Conservation (phyloP, 2,888 invertebrate genomes). For the Himalopsyche tibetana region DNA sequence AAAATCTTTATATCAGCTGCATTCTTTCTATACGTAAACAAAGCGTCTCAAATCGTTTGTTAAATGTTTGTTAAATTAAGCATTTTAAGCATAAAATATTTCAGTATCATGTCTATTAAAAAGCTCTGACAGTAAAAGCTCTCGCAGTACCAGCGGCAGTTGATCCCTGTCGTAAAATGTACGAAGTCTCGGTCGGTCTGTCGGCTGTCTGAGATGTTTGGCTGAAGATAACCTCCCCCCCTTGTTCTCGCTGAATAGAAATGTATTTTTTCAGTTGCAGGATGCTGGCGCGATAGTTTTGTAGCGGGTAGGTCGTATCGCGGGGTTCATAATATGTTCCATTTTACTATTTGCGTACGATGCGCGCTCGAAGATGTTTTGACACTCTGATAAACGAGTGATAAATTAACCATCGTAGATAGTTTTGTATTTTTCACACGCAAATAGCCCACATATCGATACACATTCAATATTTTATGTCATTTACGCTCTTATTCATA, state of each 20-base stretch:
- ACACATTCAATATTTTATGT: no score
- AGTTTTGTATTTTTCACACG: no score
- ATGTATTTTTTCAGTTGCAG: constrained; percentile 54
- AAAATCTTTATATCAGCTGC: no score
- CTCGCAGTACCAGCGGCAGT: neutral
- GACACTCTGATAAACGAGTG: no score
- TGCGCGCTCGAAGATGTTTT: neutral
- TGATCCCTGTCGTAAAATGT: constrained; percentile 34
- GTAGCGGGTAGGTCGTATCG: neutral
- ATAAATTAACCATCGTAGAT: no score
- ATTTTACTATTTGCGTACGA: constrained; percentile 24
- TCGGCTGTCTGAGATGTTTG: constrained; percentile 52
- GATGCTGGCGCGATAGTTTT: constrained; percentile 10
- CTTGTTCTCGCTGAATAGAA: constrained; percentile 60
- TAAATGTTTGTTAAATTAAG: no score
- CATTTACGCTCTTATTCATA: no score
- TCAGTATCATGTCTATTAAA: neutral
- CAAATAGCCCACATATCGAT: no score
- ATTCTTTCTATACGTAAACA: no score
- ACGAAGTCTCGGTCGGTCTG: constrained; percentile 42
- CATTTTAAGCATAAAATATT: no score
- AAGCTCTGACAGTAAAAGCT: constrained; percentile 16
- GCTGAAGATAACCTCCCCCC: constrained; percentile 61
- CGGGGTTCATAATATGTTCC: neutral
- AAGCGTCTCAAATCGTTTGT: no score